Evolutionary conservation across 1,140 invertebrate genomes (phyloP).

Genomic region (Diachasma alloeum): DNA sequence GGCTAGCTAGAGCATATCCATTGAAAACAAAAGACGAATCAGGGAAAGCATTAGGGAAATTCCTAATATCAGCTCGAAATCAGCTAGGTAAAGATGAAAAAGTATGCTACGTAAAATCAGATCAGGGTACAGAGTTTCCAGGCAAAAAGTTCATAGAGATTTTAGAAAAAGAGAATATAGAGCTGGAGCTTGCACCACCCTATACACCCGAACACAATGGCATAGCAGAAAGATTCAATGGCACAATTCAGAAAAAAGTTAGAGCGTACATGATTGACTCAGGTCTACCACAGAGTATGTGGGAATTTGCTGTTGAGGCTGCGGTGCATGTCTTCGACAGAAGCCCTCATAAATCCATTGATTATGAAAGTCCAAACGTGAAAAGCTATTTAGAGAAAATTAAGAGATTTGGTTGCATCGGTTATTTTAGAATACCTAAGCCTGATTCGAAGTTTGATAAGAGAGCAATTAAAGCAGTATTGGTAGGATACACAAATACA

Average conservation of each 20-base stretch:
- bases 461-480: slow-evolving; percentile 28
- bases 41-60: too few species aligned
- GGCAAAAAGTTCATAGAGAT: slow-evolving; percentile 31
- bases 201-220: slow-evolving; percentile 49
- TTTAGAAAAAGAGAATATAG: slow-evolving; percentile 31
- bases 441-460: slow-evolving; percentile 27
- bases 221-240: slow-evolving; percentile 50
- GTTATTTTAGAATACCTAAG: slow-evolving; percentile 27
- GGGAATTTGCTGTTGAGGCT: slow-evolving; percentile 47
- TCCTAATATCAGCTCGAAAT: too few species aligned
- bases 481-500: too few species aligned
- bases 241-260: slow-evolving; percentile 47
- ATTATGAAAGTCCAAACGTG: slow-evolving; percentile 23
- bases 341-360: slow-evolving; percentile 32
- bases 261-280: slow-evolving; percentile 48
- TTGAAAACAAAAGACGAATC: too few species aligned
- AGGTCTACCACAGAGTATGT: slow-evolving; percentile 45
- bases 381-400: slow-evolving; percentile 25
- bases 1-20: slow-evolving; percentile 24
- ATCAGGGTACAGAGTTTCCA: slow-evolving; percentile 29
- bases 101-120: slow-evolving; percentile 27
- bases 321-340: slow-evolving; percentile 49
- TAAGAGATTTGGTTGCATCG: slow-evolving; percentile 35
- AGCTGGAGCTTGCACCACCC: slow-evolving; percentile 18
- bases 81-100: too few species aligned